These are phyloP conservation scores for Wasmannia auropunctata DNA, from an alignment of 1,140 invertebrate species.

Conservation along the genomic window DNA sequence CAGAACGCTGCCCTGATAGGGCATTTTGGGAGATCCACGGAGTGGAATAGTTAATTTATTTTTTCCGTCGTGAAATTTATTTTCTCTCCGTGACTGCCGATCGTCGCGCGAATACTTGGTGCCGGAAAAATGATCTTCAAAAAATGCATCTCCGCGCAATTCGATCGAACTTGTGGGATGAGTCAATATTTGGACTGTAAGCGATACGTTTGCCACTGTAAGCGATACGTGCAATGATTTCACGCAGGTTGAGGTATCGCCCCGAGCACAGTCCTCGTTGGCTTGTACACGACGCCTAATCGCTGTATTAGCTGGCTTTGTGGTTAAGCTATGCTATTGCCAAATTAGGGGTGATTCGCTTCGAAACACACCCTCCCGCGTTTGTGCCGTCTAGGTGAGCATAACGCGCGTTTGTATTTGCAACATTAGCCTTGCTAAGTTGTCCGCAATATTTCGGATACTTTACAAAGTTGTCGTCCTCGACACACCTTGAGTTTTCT, in stretches of 20 bases:
- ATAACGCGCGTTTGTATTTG: slow-evolving; percentile 20
- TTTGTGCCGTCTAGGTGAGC: slow-evolving; percentile 58
- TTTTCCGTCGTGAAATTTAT: neutral
- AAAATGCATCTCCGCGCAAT: neutral
- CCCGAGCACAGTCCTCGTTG: slow-evolving; percentile 70
- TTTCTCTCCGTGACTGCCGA: too few species aligned
- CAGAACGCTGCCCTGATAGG: slow-evolving; percentile 13
- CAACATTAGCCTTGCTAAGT: slow-evolving; percentile 19
- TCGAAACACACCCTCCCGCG: slow-evolving; percentile 68
- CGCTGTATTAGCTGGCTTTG: slow-evolving; percentile 80
- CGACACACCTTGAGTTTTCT: neutral
- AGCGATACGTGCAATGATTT: slow-evolving; percentile 74
- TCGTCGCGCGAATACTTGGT: neutral
- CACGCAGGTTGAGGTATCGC: slow-evolving; percentile 70
- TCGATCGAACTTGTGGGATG: slow-evolving; percentile 9
- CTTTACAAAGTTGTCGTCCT: neutral
- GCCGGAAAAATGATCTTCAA: neutral
- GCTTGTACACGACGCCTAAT: slow-evolving; percentile 79
- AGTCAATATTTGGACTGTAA: slow-evolving; percentile 29
- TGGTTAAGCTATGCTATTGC: slow-evolving; percentile 80
- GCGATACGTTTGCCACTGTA: slow-evolving; percentile 53
- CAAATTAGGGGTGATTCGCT: slow-evolving; percentile 78
- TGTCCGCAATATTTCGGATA: neutral
- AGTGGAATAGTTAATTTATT: neutral
- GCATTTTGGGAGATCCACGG: neutral